These are phyloP conservation scores for Brachyhypopomus gauderio DNA, from an alignment of 2,113 vertebrate species.

Conservation along the genomic window DNA sequence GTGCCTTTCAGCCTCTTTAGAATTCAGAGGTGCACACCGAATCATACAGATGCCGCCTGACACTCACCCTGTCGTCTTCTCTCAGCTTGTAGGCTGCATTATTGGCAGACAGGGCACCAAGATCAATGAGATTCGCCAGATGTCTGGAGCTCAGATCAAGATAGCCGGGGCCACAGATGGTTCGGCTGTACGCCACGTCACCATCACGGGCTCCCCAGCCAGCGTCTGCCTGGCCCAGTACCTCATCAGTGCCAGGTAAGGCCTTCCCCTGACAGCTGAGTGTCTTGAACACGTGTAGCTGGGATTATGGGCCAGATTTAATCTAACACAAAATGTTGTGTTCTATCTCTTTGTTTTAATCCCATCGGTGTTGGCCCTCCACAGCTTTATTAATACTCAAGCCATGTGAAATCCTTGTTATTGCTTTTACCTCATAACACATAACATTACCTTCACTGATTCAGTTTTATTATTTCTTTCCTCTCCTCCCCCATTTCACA, in stretches of 20 bases:
- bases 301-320: conserved; percentile 18
- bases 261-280: conserved; percentile 34
- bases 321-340: conserved; percentile 25
- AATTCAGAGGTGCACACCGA: neutral
- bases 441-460: conserved; percentile 85
- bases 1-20: neutral
- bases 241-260: conserved; percentile 95
- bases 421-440: conserved; percentile 86
- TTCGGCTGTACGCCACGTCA: conserved; percentile 89
- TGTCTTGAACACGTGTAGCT: conserved; percentile 44
- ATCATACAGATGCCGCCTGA: conserved; percentile 47
- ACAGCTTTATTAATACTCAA: conserved; percentile 70
- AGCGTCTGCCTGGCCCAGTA: conserved; percentile 94
- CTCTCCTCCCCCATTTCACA: conserved; percentile 59
- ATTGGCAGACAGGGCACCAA: conserved; percentile 96
- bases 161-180: conserved; percentile 92
- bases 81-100: conserved; percentile 93
- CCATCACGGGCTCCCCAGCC: conserved; percentile 89
- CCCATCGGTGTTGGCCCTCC: conserved; percentile 62
- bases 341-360: conserved; percentile 40
- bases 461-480: conserved; percentile 77
- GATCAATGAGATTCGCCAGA: conserved; percentile 97
- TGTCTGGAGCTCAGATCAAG: conserved; percentile 96
- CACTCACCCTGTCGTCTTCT: conserved; percentile 51
- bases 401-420: conserved; percentile 81